Percentiles rank a stretch among this genome's conserved stretches.
Evolutionary conservation across 37 sponge, comb jelly and placozoan genomes (phyloP).

Genomic region (Petrosia ficiformis): DNA sequence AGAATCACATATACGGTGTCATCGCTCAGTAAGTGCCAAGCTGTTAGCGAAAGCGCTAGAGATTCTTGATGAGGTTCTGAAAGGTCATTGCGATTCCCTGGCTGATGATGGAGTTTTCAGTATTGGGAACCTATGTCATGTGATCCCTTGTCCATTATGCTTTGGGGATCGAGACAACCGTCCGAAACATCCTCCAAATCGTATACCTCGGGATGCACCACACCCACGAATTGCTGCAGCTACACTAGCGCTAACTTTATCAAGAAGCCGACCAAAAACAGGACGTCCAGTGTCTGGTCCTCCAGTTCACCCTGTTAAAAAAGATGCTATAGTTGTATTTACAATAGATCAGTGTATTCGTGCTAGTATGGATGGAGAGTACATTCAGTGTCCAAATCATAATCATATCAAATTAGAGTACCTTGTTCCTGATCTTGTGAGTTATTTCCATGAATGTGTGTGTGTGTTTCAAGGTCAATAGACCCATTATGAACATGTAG

Average conservation of each 20-base stretch:
- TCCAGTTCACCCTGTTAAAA: background rate
- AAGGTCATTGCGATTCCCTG: slow-evolving; percentile 57
- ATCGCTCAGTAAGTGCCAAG: slow-evolving; percentile 8
- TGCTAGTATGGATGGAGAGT: slow-evolving; percentile 11
- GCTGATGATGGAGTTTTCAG: slow-evolving; percentile 39
- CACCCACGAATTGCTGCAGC: background rate
- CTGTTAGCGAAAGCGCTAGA: slow-evolving; percentile 38
- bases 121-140: slow-evolving; percentile 26
- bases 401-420: slow-evolving; percentile 25
- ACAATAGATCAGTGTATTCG: slow-evolving; percentile 32
- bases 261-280: background rate
- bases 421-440: slow-evolving; percentile 60
- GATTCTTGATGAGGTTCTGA: slow-evolving; percentile 57
- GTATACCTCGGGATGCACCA: background rate
- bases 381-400: slow-evolving; percentile 41
- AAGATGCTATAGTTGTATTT: slow-evolving; percentile 17
- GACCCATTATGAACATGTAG: too few species aligned
- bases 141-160: slow-evolving; percentile 54
- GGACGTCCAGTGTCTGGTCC: background rate
- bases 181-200: background rate
- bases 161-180: slow-evolving; percentile 45
- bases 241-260: background rate
- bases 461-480: too few species aligned
- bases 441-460: too few species aligned
- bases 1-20: background rate